Percentiles rank a stretch among this genome's conserved stretches.
These are phyloP conservation scores for Macrophya alboannulata DNA, from an alignment of 2,888 invertebrate genomes.

Conservation along the genomic window DNA sequence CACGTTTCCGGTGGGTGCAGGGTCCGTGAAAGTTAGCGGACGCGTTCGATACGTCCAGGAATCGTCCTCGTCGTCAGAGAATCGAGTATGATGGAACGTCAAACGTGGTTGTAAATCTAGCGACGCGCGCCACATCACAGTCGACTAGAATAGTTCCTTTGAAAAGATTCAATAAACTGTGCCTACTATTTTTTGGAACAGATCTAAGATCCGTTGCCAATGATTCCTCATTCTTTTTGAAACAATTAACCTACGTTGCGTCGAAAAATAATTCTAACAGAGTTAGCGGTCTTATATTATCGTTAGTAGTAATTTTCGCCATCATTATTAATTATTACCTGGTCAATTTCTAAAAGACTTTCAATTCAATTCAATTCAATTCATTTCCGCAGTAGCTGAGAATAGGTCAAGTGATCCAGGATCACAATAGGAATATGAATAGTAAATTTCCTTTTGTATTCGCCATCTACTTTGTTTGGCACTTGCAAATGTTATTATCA, in stretches of 20 bases:
- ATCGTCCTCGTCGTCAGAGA: slow-evolving; percentile 9
- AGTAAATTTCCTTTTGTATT: neutral
- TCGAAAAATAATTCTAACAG: no score
- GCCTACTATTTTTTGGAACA: neutral
- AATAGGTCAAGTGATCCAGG: slow-evolving; percentile 22
- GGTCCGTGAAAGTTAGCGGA: slow-evolving; percentile 39
- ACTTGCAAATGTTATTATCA: neutral
- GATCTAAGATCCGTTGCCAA: neutral
- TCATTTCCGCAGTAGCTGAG: neutral
- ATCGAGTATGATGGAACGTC: slow-evolving; percentile 3
- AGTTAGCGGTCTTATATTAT: neutral
- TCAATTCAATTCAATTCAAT: neutral
- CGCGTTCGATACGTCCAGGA: slow-evolving; percentile 15
- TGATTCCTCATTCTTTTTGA: neutral
- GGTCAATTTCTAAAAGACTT: neutral
- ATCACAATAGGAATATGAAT: slow-evolving; percentile 20
- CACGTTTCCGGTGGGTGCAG: slow-evolving; percentile 17
- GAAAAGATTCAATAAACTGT: neutral
- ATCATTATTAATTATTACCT: neutral
- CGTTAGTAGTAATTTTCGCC: neutral
- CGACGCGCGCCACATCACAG: neutral
- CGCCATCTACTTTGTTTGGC: slow-evolving; percentile 17
- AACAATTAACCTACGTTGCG: neutral
- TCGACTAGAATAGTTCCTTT: neutral
- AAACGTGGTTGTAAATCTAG: slow-evolving; percentile 1